These are phyloP conservation scores for Montipora capitata DNA, from an alignment of 92 coral and sea anemone genomes.

Conservation along the genomic window DNA sequence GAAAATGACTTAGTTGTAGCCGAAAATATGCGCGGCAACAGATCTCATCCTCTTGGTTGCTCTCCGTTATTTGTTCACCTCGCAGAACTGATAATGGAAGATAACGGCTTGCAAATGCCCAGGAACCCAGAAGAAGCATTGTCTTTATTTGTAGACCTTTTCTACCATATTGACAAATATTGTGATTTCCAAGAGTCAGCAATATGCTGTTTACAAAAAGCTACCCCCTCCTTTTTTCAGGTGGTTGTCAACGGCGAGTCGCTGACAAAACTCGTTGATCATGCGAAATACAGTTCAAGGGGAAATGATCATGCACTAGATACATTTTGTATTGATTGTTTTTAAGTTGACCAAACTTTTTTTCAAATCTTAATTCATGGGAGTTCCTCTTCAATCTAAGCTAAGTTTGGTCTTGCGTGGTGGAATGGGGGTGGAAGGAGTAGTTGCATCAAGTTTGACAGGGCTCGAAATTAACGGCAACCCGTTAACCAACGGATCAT, in stretches of 20 bases:
- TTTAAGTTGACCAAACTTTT: background rate
- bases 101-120: constrained; percentile 22
- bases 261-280: background rate
- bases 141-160: constrained; percentile 20
- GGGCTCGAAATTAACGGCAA: too few species aligned
- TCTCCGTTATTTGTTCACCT: constrained; percentile 20
- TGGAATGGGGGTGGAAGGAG: background rate
- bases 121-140: constrained; percentile 22
- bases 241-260: too few species aligned
- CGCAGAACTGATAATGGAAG: constrained; percentile 38
- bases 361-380: background rate
- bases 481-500: too few species aligned
- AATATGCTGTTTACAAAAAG: too few species aligned
- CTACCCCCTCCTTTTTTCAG: too few species aligned
- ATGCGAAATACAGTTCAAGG: background rate
- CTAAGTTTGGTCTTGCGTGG: background rate
- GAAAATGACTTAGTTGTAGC: constrained; percentile 23
- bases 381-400: background rate
- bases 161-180: constrained; percentile 8
- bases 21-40: background rate
- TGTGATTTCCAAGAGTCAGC: too few species aligned
- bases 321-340: background rate
- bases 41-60: constrained; percentile 30
- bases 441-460: background rate
- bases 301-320: background rate